Evolutionary conservation across 2,888 invertebrate species (phyloP).

Genomic region (Podotricha telesiphe): DNA sequence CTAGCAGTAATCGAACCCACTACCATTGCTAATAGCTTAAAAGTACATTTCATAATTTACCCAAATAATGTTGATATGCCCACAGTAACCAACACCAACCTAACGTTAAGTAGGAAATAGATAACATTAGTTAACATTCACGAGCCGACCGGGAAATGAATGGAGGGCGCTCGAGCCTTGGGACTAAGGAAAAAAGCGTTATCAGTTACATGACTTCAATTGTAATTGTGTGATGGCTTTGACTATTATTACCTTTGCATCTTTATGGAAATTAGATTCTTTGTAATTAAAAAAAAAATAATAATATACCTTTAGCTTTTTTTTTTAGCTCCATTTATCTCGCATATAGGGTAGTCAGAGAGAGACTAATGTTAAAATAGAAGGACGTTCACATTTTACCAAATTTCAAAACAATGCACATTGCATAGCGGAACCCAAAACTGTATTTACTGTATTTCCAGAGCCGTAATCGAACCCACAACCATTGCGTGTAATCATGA

Average conservation of each 20-base stretch:
- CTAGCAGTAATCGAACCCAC: too few species aligned
- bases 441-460: too few species aligned
- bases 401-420: too few species aligned
- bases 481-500: not conserved
- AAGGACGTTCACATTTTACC: too few species aligned
- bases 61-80: not conserved
- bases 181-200: slow-evolving; percentile 37
- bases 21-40: too few species aligned
- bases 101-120: slow-evolving; percentile 40
- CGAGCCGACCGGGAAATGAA: slow-evolving; percentile 40
- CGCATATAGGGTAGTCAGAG: too few species aligned
- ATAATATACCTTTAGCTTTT: too few species aligned
- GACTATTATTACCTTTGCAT: not conserved
- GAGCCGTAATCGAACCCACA: not conserved
- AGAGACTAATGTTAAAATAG: too few species aligned
- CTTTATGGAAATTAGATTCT: not conserved
- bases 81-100: not conserved
- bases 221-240: slow-evolving; percentile 21
- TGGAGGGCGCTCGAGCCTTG: slow-evolving; percentile 42
- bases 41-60: too few species aligned
- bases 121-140: slow-evolving; percentile 42
- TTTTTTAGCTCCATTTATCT: not conserved
- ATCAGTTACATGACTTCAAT: slow-evolving; percentile 31
- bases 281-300: not conserved
- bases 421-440: too few species aligned